Conservation (phyloP, 2,888 invertebrate genomes). For the Pristionchus fissidentatus region DNA sequence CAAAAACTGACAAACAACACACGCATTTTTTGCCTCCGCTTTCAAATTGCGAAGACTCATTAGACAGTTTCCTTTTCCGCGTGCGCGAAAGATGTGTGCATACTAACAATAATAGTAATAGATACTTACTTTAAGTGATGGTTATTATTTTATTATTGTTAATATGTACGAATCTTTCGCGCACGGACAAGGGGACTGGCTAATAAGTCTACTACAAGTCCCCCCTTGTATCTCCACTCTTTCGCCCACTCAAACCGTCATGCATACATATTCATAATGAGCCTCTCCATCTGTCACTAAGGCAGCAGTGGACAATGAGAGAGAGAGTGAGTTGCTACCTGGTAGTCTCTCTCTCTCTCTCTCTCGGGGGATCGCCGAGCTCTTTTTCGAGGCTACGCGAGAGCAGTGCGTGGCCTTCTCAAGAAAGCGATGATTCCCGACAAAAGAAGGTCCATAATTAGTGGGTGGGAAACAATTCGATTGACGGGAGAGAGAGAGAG, state of each 20-base stretch:
- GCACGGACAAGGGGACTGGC: not conserved
- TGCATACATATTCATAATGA: slow-evolving; percentile 14
- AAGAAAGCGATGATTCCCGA: not conserved
- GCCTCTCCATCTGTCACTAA: slow-evolving; percentile 15
- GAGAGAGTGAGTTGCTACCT: not conserved
- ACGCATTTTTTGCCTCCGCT: no score
- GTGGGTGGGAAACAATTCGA: slow-evolving; percentile 27
- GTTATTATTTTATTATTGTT: no score
- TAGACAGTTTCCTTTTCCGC: no score
- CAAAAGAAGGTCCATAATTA: slow-evolving; percentile 25
- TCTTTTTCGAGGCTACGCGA: not conserved
- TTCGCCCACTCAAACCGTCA: not conserved
- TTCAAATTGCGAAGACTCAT: no score
- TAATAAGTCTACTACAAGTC: not conserved
- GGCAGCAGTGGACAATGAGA: not conserved
- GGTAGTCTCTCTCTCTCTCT: not conserved
- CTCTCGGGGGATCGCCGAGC: not conserved
- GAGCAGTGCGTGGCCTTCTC: no score
- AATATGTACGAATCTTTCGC: no score
- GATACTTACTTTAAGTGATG: no score
- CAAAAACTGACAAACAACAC: no score
- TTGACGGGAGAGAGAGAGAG: no score
- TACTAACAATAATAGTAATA: no score
- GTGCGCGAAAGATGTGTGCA: no score
- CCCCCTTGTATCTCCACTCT: no score